Conservation (phyloP, 1,140 invertebrate species). For the Theocolax elegans region DNA sequence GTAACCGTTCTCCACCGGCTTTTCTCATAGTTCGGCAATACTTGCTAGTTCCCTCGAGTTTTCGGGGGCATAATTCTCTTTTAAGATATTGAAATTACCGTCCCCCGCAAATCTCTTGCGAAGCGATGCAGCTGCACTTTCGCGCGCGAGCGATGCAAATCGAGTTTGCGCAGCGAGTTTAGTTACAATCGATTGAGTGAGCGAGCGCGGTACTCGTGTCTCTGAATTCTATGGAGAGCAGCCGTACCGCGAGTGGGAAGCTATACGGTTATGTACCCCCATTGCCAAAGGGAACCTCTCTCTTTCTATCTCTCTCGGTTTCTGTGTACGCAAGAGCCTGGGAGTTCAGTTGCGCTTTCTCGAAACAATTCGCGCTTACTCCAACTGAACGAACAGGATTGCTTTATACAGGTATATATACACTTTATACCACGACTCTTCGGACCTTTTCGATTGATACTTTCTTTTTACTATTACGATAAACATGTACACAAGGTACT, state of each 20-base stretch:
- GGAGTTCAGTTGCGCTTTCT: background rate
- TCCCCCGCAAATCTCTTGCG: conserved; percentile 42
- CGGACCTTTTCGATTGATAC: too few relatives aligned
- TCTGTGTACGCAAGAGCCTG: background rate
- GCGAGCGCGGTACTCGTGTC: background rate
- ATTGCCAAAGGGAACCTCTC: too few relatives aligned
- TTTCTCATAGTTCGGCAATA: conserved; percentile 16
- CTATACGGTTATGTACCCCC: background rate
- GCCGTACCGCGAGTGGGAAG: background rate
- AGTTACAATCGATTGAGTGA: conserved; percentile 45
- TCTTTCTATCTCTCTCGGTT: too few relatives aligned
- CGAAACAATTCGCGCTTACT: background rate
- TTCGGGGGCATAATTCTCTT: conserved; percentile 46
- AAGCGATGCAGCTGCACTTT: conserved; percentile 44
- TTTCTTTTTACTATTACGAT: too few relatives aligned
- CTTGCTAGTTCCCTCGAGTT: conserved; percentile 5
- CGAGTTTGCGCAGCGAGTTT: conserved; percentile 48
- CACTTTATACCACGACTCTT: too few relatives aligned
- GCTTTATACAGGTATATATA: too few relatives aligned
- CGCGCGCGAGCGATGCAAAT: conserved; percentile 46
- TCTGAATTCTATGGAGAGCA: background rate
- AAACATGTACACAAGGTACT: too few relatives aligned
- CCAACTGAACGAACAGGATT: too few relatives aligned
- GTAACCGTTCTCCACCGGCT: conserved; percentile 4
- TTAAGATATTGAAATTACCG: conserved; percentile 50